Evolutionary conservation across 1,140 invertebrate species (phyloP).

Genomic region (Caenorhabditis briggsae): DNA sequence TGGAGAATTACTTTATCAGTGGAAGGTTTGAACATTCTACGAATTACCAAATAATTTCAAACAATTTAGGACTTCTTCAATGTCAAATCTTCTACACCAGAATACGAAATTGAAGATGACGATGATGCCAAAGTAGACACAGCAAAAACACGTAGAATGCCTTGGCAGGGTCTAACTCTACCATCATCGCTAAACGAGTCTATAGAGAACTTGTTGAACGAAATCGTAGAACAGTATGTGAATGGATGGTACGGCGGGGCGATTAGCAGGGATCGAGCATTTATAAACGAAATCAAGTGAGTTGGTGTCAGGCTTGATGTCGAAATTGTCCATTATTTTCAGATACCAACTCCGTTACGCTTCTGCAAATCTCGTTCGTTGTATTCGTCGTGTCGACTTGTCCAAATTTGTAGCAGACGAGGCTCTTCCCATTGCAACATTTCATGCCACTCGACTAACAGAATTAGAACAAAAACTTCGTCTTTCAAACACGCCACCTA

Average conservation of each 20-base stretch:
- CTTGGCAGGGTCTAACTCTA: conserved; percentile 60
- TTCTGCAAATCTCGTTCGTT: conserved; percentile 55
- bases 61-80: background rate
- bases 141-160: conserved; percentile 49
- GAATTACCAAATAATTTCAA: background rate
- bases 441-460: conserved; percentile 31
- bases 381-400: conserved; percentile 59
- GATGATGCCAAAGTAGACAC: background rate
- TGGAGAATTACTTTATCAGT: conserved; percentile 13
- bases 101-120: background rate
- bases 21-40: background rate
- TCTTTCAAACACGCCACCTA: conserved; percentile 2
- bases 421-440: conserved; percentile 46
- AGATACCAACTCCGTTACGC: conserved; percentile 67
- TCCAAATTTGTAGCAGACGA: conserved; percentile 47
- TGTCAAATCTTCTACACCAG: background rate
- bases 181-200: conserved; percentile 58
- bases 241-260: conserved; percentile 64
- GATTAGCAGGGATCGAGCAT: conserved; percentile 65
- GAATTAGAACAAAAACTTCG: conserved; percentile 11
- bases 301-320: background rate
- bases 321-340: background rate
- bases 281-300: conserved; percentile 67
- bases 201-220: conserved; percentile 62
- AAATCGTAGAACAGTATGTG: conserved; percentile 66